Percentiles rank a stretch among this genome's conserved stretches.
These are phyloP conservation scores for Elephantulus edwardii DNA, from an alignment of 2,113 vertebrate genomes.

Conservation along the genomic window DNA sequence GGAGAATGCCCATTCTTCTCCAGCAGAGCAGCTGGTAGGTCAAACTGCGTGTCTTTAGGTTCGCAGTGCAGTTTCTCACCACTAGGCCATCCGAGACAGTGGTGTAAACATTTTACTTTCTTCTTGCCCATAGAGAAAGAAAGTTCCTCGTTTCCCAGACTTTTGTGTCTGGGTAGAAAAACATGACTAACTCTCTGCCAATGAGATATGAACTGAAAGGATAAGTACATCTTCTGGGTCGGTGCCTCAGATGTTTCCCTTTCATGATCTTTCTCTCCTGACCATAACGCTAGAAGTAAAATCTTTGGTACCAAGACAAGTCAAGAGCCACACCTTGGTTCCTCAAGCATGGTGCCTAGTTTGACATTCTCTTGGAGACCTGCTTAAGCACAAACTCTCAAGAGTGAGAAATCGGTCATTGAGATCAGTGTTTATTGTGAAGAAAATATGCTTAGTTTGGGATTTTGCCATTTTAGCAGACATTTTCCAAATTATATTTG, in stretches of 20 bases:
- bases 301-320: no score
- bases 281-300: neutral
- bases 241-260: neutral
- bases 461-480: neutral
- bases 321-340: no score
- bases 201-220: neutral
- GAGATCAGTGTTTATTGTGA: neutral
- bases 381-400: neutral
- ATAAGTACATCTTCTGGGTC: accelerated
- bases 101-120: neutral
- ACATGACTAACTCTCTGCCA: neutral
- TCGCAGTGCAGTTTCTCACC: no score
- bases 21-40: no score
- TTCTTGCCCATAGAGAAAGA: neutral
- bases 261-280: neutral
- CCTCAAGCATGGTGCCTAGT: neutral
- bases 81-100: accelerated
- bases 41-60: no score
- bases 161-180: neutral
- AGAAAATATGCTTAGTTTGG: neutral
- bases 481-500: neutral
- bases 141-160: neutral
- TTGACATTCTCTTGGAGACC: neutral
- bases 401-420: neutral
- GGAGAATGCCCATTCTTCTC: no score